Evolutionary conservation across 1,140 invertebrate genomes (phyloP).

Genomic region (Pseudomyrmex dendroicus): DNA sequence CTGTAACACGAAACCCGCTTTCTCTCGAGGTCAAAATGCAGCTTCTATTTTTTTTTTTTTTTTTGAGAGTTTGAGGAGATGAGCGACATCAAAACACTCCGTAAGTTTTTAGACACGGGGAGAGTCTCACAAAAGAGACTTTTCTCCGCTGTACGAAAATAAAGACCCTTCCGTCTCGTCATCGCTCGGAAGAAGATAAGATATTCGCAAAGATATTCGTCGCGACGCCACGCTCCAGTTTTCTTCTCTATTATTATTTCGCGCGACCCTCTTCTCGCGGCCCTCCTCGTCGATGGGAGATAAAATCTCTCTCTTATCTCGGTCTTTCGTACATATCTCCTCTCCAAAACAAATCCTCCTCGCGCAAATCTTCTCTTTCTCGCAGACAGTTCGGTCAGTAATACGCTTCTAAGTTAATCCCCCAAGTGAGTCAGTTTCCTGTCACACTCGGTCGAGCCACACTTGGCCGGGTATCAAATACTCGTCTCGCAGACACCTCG

Average conservation of each 20-base stretch:
- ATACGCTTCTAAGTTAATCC: constrained; percentile 19
- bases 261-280: constrained; percentile 27
- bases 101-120: constrained; percentile 44
- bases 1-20: not conserved
- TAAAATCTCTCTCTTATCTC: not conserved
- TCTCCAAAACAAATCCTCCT: not conserved
- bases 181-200: not conserved
- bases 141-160: constrained; percentile 11
- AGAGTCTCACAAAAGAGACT: not conserved
- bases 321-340: not conserved
- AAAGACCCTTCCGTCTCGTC: not conserved
- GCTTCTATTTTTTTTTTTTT: not conserved
- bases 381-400: not conserved
- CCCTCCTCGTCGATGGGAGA: constrained; percentile 23
- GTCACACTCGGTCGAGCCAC: constrained; percentile 5
- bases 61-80: no score
- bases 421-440: constrained; percentile 59
- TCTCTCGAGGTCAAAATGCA: not conserved
- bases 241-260: constrained; percentile 58
- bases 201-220: not conserved
- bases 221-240: constrained; percentile 63
- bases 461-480: constrained; percentile 78
- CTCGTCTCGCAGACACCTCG: constrained; percentile 48
- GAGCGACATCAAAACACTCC: constrained; percentile 15
- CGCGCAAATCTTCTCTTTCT: not conserved